Evolutionary conservation across 2,797 vertebrate species (phyloP), one percentile per base, ranked within the genome.

Genomic region (Acropternis orthonyx): DNA sequence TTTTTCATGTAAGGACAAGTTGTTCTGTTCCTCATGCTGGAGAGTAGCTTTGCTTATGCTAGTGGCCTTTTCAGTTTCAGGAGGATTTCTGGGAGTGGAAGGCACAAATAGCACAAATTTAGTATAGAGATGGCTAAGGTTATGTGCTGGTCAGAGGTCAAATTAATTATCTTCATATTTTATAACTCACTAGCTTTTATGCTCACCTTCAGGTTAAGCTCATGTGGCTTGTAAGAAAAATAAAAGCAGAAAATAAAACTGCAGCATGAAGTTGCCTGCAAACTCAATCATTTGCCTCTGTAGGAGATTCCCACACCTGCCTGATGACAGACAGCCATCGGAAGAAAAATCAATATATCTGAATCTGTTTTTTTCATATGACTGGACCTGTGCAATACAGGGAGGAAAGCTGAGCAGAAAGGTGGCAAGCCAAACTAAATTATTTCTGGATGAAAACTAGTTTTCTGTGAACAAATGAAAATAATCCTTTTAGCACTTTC

Each of bases 261-360:
- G 11, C 10, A 76, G 23, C 17, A 17, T 44, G n/a, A 56, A 59
- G 48, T 61, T 86, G 59, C 52, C 69, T 56, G 30, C 34, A 95
- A 85, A 90, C 34, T 89, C 59, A 79, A 86, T 92, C 69, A 81
- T 71, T 82, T 84, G 10, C 48, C 78, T 78, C 89, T 67, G 36
- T 36, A 73, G 87, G 94, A 92, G 79, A 76, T 91, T 66, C 55
- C 66, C 63, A 81, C 76, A 89, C 73, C 51, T 88, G 58, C n/a
- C 30, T 92, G 78, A 91, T 72, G 75, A 89, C 66, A 77, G 68
- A 10, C 49, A 91, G 46, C 12, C 36, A 66, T 89, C 19, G 21
- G 66, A 75, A 89, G 12, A 48, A 92, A 85, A 96, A 94, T 92
- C 94, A 94, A 78, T 96, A 52, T 48, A 88, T 46, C 68, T 63